Evolutionary conservation across 1,140 invertebrate species (phyloP).

Genomic region (Listronotus oregonensis): DNA sequence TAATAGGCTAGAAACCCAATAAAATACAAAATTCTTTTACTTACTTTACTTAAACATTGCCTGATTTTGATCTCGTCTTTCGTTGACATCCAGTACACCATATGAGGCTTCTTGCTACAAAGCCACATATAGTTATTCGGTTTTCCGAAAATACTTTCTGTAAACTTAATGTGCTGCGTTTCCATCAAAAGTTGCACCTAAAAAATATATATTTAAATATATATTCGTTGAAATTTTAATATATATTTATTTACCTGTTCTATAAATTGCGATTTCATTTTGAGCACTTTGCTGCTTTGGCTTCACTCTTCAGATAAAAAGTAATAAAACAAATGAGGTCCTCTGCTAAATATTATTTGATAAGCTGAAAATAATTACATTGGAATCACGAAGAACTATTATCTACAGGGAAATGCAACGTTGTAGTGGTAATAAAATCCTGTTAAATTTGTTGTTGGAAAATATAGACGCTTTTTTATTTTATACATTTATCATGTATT

Average conservation of each 20-base stretch:
- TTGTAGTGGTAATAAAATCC: too few species aligned
- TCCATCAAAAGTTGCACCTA: constrained; percentile 49
- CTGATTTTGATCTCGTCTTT: constrained; percentile 46
- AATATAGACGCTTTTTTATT: too few species aligned
- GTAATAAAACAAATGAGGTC: neutral
- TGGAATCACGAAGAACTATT: too few species aligned
- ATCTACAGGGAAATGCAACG: too few species aligned
- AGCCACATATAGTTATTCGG: constrained; percentile 48
- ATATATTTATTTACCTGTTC: constrained; percentile 35
- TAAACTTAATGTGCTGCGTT: constrained; percentile 45
- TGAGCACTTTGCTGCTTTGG: neutral
- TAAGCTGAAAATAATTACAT: too few species aligned
- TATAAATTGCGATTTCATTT: constrained; percentile 44
- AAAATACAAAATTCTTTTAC: neutral
- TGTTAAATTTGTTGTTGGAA: too few species aligned
- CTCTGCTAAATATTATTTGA: too few species aligned
- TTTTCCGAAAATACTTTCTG: constrained; percentile 41
- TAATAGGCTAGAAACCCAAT: too few species aligned
- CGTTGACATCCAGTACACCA: constrained; percentile 42
- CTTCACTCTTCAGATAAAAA: neutral
- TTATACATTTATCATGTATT: too few species aligned
- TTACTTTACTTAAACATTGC: constrained; percentile 43
- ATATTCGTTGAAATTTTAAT: neutral
- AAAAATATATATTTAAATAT: constrained; percentile 18
- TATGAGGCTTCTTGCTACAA: constrained; percentile 41